Evolutionary conservation across 2,113 vertebrate genomes (phyloP).

Genomic region (Pseudois nayaur): DNA sequence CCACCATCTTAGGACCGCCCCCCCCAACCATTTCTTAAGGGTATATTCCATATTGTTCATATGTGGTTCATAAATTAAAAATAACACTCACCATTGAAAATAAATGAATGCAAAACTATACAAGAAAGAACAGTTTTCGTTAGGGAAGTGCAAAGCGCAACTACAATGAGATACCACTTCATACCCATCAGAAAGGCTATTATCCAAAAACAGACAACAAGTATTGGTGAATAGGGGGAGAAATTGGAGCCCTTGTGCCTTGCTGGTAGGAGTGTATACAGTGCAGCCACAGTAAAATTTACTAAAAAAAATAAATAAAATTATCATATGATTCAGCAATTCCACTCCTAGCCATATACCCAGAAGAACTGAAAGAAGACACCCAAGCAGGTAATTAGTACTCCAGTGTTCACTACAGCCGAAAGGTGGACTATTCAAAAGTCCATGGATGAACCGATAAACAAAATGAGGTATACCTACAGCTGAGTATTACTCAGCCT

Average conservation of each 20-base stretch:
- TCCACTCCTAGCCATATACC: background rate
- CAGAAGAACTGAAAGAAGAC: background rate
- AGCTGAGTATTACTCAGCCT: background rate
- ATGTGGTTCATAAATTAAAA: background rate
- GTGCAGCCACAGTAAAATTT: too few species aligned
- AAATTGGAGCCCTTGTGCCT: background rate
- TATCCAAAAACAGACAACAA: background rate
- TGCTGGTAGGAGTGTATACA: background rate
- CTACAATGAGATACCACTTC: background rate
- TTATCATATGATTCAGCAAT: background rate
- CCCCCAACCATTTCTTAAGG: background rate
- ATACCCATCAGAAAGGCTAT: background rate
- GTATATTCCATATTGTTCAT: background rate
- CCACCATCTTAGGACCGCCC: too few species aligned
- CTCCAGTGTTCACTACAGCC: background rate
- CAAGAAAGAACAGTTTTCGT: background rate
- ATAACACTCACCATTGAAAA: background rate
- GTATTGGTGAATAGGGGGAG: background rate
- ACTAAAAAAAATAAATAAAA: background rate
- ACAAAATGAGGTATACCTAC: background rate
- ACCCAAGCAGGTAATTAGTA: background rate
- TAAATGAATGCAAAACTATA: conserved; percentile 20
- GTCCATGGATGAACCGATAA: background rate
- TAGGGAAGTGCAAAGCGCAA: conserved; percentile 5
- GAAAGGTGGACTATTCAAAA: background rate